phyloP scores from a whole-genome alignment of 1,140 invertebrate species.

The Drosophila lacteicornis region DNA sequence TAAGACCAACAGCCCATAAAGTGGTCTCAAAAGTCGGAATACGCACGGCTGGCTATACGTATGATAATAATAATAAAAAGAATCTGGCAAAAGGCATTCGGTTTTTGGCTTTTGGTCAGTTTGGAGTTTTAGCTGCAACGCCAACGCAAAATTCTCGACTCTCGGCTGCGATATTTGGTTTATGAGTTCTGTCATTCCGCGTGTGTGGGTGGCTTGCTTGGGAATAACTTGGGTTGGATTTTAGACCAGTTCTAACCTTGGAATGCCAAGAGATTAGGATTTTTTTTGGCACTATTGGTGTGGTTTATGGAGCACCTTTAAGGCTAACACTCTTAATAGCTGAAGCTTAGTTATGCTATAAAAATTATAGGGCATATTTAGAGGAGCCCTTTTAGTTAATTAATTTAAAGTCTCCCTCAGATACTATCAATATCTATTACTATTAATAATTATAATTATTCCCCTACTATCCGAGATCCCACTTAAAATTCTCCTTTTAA shows the following conservation, averaged over 20 bases:
- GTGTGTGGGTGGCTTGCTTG: constrained; percentile 23
- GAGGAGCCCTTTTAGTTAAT: not conserved
- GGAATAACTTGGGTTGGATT: constrained; percentile 8
- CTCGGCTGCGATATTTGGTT: constrained; percentile 41
- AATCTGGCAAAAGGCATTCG: constrained; percentile 47
- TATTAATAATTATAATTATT: not conserved
- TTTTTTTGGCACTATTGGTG: not conserved
- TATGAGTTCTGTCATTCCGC: constrained; percentile 37
- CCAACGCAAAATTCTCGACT: constrained; percentile 50
- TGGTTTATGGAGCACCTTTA: not conserved
- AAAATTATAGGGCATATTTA: not conserved
- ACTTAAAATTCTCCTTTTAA: not conserved
- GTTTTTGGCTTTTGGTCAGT: constrained; percentile 37
- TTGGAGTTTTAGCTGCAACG: constrained; percentile 41
- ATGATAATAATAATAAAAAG: constrained; percentile 34
- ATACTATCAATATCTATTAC: not conserved
- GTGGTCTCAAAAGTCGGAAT: constrained; percentile 27
- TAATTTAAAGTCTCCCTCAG: not conserved
- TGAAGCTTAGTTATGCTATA: not conserved
- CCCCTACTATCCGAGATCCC: not conserved
- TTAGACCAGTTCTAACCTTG: constrained; percentile 30
- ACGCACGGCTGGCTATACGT: constrained; percentile 13
- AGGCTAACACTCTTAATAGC: not conserved
- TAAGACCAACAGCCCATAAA: constrained; percentile 50
- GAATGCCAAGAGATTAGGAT: constrained; percentile 10